Conservation (phyloP, 2,113 vertebrate genomes). For the Mormoops blainvillei region DNA sequence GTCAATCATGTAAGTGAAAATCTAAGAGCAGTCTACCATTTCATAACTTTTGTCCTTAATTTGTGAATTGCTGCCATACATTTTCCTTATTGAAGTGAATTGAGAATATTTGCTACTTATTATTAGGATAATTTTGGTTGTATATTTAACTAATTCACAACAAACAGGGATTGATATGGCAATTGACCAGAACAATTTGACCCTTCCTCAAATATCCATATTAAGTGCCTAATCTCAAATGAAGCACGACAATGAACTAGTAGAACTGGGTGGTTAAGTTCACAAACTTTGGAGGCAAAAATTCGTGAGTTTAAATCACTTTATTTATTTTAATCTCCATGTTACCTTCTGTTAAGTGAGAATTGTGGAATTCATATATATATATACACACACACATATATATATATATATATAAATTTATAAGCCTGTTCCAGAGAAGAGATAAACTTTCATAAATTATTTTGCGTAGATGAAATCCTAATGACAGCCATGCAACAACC, state of each 20-base stretch:
- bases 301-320: not conserved
- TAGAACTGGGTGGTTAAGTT: not conserved
- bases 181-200: not conserved
- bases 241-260: not conserved
- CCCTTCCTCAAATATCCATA: not conserved
- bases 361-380: not conserved
- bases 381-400: too few relatives aligned
- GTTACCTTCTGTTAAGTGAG: not conserved
- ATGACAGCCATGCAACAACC: not conserved
- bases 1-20: constrained; percentile 56
- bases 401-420: not conserved
- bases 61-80: not conserved
- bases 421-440: not conserved
- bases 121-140: not conserved
- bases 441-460: not conserved
- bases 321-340: not conserved
- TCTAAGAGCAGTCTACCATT: not conserved
- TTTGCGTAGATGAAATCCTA: not conserved
- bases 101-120: not conserved
- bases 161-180: not conserved
- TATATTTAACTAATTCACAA: not conserved
- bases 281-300: not conserved
- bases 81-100: not conserved
- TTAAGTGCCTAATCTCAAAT: not conserved
- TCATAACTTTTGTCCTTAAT: constrained; percentile 10